These are phyloP conservation scores for Drosophila nr. perissopoda DNA, from an alignment of 2,888 invertebrate species.

Conservation along the genomic window DNA sequence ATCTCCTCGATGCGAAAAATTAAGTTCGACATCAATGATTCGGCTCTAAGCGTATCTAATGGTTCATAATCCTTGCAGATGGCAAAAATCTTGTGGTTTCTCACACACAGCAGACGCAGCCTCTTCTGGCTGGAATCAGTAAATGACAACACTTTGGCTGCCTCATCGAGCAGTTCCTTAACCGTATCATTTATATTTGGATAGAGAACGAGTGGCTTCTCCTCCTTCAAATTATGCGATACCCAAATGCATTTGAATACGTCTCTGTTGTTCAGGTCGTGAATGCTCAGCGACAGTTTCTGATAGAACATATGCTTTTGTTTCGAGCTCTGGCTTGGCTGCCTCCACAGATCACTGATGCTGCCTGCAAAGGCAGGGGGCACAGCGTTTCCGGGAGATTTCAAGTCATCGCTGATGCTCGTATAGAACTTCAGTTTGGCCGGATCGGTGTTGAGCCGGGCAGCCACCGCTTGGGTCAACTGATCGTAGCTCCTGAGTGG, in stretches of 20 bases:
- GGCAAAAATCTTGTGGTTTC: constrained; percentile 89
- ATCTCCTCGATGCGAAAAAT: constrained; percentile 95
- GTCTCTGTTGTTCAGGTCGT: constrained; percentile 98
- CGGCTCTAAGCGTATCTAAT: constrained; percentile 86
- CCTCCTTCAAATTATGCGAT: constrained; percentile 95
- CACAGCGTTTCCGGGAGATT: constrained; percentile 82
- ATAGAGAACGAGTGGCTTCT: constrained; percentile 97
- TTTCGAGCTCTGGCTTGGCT: constrained; percentile 92
- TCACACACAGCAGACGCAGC: constrained; percentile 92
- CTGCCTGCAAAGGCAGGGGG: constrained; percentile 73
- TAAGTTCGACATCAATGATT: constrained; percentile 74
- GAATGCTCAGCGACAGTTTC: constrained; percentile 97
- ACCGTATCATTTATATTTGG: constrained; percentile 98
- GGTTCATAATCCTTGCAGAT: constrained; percentile 90
- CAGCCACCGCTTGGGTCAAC: constrained; percentile 96
- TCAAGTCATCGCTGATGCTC: constrained; percentile 90
- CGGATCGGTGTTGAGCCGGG: constrained; percentile 95
- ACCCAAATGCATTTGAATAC: constrained; percentile 95
- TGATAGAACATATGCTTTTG: constrained; percentile 98
- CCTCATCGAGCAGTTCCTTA: constrained; percentile 95
- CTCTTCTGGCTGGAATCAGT: constrained; percentile 94
- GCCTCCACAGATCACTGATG: constrained; percentile 94
- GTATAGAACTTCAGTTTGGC: constrained; percentile 98
- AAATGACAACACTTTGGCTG: constrained; percentile 95
- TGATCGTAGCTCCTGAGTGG: constrained; percentile 97